A percentile compares a stretch with the other conserved stretches of the same genome.
phyloP scores from a whole-genome alignment of 2,888 invertebrate genomes.

The Aphodius granarius region DNA sequence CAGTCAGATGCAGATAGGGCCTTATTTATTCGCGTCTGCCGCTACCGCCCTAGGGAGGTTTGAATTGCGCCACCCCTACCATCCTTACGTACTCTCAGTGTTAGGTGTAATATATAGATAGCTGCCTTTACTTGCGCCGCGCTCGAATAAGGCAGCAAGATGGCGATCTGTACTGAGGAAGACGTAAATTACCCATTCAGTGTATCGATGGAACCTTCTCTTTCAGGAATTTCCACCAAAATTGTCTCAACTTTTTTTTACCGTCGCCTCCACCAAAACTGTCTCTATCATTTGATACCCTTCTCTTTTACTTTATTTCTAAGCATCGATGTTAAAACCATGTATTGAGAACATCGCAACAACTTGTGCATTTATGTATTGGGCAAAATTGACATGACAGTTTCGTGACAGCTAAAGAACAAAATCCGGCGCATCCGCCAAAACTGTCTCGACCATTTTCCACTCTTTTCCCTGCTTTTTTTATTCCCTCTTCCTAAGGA shows the following conservation, averaged over 20 bases:
- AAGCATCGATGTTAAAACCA: too few species aligned
- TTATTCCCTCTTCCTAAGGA: neutral
- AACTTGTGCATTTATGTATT: too few species aligned
- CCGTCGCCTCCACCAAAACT: too few species aligned
- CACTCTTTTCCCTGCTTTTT: neutral
- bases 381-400: too few species aligned
- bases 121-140: neutral
- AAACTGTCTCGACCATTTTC: too few species aligned
- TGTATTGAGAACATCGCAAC: too few species aligned
- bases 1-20: conserved; percentile 34
- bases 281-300: too few species aligned
- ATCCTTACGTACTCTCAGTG: neutral
- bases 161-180: neutral
- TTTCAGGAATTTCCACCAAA: too few species aligned
- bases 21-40: conserved; percentile 15
- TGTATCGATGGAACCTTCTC: neutral
- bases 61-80: neutral
- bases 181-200: conserved; percentile 9
- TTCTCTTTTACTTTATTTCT: too few species aligned
- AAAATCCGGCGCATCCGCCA: neutral
- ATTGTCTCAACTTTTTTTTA: too few species aligned
- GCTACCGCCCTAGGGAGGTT: neutral
- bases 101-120: neutral
- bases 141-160: neutral
- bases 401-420: too few species aligned